These are phyloP conservation scores for Hydrotaea diabolus DNA, from an alignment of 2,888 invertebrate species.

Conservation along the genomic window DNA sequence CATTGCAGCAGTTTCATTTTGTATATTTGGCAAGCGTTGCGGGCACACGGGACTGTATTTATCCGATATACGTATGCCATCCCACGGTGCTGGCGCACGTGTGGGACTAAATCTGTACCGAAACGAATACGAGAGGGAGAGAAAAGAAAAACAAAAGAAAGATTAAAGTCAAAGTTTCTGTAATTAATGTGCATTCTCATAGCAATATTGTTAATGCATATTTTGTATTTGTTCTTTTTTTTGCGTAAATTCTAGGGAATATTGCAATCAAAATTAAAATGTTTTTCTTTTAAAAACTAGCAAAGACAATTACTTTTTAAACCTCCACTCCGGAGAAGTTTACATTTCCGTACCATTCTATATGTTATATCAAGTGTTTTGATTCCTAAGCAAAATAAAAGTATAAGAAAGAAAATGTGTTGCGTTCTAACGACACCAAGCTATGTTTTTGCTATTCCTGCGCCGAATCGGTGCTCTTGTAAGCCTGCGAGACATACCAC, in stretches of 20 bases:
- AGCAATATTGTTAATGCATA: background rate
- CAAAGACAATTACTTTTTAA: too few species aligned
- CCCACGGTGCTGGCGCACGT: conserved; percentile 94
- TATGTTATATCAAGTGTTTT: too few species aligned
- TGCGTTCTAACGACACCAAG: too few species aligned
- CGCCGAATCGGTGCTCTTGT: too few species aligned
- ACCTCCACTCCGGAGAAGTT: too few species aligned
- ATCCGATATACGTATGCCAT: conserved; percentile 90
- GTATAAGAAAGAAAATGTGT: too few species aligned
- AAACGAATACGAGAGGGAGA: conserved; percentile 67
- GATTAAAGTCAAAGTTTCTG: background rate
- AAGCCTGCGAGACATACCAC: too few species aligned
- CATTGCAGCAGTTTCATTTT: conserved; percentile 91
- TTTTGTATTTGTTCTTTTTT: background rate
- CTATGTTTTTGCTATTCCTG: too few species aligned
- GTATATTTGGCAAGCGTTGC: conserved; percentile 91
- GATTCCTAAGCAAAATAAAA: too few species aligned
- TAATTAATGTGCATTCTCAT: background rate
- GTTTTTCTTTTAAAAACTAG: too few species aligned
- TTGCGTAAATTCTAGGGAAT: background rate
- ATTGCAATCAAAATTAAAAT: background rate
- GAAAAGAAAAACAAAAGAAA: conserved; percentile 50
- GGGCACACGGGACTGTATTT: conserved; percentile 94
- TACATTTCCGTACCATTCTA: too few species aligned
- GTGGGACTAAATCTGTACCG: conserved; percentile 92